phyloP scores from a whole-genome alignment of 2,113 vertebrate genomes.

The Syngnathus scovelli region DNA sequence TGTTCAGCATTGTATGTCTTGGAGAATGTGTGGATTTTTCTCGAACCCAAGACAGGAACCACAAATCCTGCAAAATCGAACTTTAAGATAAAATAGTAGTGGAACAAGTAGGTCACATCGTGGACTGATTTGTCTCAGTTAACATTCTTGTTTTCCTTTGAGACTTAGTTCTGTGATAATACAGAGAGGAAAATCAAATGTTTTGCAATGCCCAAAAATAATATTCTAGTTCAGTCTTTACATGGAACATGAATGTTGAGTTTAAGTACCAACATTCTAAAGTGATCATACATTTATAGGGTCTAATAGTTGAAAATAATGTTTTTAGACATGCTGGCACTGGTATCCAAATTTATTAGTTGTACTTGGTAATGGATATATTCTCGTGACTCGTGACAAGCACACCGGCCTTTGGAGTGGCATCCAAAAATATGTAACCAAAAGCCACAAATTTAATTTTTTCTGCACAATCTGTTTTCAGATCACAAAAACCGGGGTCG shows the following conservation, averaged over 20 bases:
- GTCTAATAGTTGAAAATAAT: slow-evolving; percentile 41
- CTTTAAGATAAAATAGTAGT: not conserved
- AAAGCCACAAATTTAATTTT: slow-evolving; percentile 46
- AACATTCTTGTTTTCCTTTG: slow-evolving; percentile 23
- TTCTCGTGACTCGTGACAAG: slow-evolving; percentile 2
- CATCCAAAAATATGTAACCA: slow-evolving; percentile 37
- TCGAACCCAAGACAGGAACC: not conserved
- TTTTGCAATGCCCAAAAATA: slow-evolving; percentile 23
- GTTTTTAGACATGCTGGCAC: slow-evolving; percentile 22
- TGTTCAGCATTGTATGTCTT: not conserved
- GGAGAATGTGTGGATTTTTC: not conserved
- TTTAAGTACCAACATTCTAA: slow-evolving; percentile 32
- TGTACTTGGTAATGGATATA: slow-evolving; percentile 8
- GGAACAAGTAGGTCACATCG: slow-evolving; percentile 10
- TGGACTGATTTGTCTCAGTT: slow-evolving; percentile 26
- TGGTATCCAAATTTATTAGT: slow-evolving; percentile 33
- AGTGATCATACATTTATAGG: slow-evolving; percentile 31
- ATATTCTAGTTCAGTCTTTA: slow-evolving; percentile 30
- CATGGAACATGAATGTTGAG: slow-evolving; percentile 14
- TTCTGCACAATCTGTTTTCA: slow-evolving; percentile 36
- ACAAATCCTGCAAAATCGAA: not conserved
- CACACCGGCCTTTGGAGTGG: slow-evolving; percentile 9
- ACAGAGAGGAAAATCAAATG: not conserved
- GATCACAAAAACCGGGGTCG: slow-evolving; percentile 23
- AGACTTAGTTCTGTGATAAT: slow-evolving; percentile 18